Conservation (phyloP, 2,888 invertebrate genomes). For the Hirtodrosophila duncani region DNA sequence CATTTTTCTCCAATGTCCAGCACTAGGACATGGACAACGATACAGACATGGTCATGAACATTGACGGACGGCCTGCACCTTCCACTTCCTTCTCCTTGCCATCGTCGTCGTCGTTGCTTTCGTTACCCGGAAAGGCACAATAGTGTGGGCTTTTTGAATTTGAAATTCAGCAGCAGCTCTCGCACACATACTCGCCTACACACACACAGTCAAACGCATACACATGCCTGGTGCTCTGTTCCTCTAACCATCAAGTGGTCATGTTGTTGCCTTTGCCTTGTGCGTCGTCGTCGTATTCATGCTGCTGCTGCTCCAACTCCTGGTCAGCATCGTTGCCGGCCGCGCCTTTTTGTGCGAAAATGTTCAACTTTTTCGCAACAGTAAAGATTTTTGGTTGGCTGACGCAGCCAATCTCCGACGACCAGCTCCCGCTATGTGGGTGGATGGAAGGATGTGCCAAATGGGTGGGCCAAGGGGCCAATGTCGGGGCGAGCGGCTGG, state of each 20-base stretch:
- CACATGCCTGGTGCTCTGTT: slow-evolving; percentile 37
- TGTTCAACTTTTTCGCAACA: slow-evolving; percentile 71
- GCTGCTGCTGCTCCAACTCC: slow-evolving; percentile 15
- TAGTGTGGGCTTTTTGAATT: slow-evolving; percentile 67
- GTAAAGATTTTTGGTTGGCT: slow-evolving; percentile 74
- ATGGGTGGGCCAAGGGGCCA: slow-evolving; percentile 1
- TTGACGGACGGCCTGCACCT: slow-evolving; percentile 59
- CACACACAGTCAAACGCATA: background rate
- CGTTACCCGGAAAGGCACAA: too few species aligned
- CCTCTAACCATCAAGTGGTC: too few species aligned
- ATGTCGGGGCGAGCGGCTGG: too few species aligned
- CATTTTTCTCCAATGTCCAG: slow-evolving; percentile 69
- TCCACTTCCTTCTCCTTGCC: background rate
- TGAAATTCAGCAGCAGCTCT: slow-evolving; percentile 64
- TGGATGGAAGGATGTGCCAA: slow-evolving; percentile 6
- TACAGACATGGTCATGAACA: slow-evolving; percentile 64
- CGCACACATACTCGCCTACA: slow-evolving; percentile 12
- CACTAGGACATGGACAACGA: slow-evolving; percentile 63
- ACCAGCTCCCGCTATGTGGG: slow-evolving; percentile 44
- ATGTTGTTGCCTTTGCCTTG: slow-evolving; percentile 37
- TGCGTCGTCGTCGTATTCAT: slow-evolving; percentile 43
- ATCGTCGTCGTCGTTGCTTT: too few species aligned
- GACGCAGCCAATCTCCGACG: slow-evolving; percentile 69
- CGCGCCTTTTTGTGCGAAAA: slow-evolving; percentile 70
- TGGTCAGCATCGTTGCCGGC: slow-evolving; percentile 33